A percentile compares a stretch with the other conserved stretches of the same genome.
Evolutionary conservation across 2,797 vertebrate genomes (phyloP).

Genomic region (Vipera latastei): DNA sequence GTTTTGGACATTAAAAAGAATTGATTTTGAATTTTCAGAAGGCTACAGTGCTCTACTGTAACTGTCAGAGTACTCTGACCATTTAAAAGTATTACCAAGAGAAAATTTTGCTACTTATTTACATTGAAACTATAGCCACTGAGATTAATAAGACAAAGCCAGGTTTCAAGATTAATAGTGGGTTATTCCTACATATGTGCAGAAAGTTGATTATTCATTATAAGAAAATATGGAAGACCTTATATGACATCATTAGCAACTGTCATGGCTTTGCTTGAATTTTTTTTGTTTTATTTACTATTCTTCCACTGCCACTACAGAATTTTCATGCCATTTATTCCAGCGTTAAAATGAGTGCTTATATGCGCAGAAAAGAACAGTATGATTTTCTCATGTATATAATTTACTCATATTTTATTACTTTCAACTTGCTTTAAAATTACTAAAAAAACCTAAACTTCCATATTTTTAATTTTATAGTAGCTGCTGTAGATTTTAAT

Average conservation of each 20-base stretch:
- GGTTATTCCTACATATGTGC: constrained; percentile 28
- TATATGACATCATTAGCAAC: constrained; percentile 54
- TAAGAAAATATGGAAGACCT: constrained; percentile 1
- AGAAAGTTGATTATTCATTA: background rate
- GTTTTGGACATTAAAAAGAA: constrained; percentile 52
- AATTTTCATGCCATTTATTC: too few relatives aligned
- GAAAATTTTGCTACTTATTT: background rate
- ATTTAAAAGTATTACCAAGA: constrained; percentile 1
- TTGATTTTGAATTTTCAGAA: constrained; percentile 36
- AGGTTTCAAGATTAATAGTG: background rate
- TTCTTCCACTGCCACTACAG: background rate
- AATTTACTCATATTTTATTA: background rate
- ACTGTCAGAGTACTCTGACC: constrained; percentile 56
- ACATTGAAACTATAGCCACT: background rate
- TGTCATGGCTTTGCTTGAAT: constrained; percentile 59
- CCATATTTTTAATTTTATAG: background rate
- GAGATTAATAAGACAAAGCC: background rate
- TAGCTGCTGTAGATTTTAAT: background rate
- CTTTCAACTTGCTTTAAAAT: background rate
- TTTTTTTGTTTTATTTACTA: constrained; percentile 25
- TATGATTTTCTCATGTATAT: background rate
- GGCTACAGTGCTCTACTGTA: constrained; percentile 34
- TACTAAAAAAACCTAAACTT: background rate
- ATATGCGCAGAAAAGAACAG: background rate
- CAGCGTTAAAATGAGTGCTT: too few relatives aligned